phyloP scores from a whole-genome alignment of 2,888 invertebrate genomes.

The Carterocephalus palaemon region DNA sequence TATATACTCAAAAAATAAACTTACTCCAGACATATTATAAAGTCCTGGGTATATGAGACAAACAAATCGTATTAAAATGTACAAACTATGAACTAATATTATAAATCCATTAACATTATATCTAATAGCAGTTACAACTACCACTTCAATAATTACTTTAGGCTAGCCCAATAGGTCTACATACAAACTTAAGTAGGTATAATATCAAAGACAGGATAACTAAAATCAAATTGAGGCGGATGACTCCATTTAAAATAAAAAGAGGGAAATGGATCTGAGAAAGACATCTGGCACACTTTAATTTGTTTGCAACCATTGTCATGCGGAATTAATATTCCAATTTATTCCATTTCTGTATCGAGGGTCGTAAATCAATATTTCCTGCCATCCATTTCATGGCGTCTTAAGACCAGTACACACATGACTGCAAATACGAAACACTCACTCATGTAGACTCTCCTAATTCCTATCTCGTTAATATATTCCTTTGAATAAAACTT shows the following conservation, averaged over 20 bases:
- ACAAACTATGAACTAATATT: no score
- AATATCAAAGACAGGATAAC: slow-evolving; percentile 1
- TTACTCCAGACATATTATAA: no score
- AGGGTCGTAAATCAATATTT: slow-evolving; percentile 73
- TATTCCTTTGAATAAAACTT: no score
- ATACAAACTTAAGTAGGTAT: slow-evolving; percentile 2
- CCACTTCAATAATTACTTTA: no score
- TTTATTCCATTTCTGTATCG: slow-evolving; percentile 76
- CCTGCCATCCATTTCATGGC: slow-evolving; percentile 52
- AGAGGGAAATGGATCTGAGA: slow-evolving; percentile 63
- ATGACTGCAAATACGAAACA: not conserved
- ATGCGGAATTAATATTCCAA: slow-evolving; percentile 78
- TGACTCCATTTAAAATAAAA: slow-evolving; percentile 55
- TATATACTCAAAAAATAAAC: no score
- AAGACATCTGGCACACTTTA: slow-evolving; percentile 75
- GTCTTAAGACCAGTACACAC: slow-evolving; percentile 36
- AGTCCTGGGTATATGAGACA: no score
- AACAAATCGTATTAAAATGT: no score
- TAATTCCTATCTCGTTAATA: no score
- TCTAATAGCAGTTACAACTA: no score
- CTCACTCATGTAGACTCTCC: not conserved
- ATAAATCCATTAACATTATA: not conserved
- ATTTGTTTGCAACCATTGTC: slow-evolving; percentile 75
- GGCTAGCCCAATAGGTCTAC: no score
- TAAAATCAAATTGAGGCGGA: slow-evolving; percentile 17